Conservation (phyloP, 2,113 vertebrate genomes). For the Saccopteryx leptura region DNA sequence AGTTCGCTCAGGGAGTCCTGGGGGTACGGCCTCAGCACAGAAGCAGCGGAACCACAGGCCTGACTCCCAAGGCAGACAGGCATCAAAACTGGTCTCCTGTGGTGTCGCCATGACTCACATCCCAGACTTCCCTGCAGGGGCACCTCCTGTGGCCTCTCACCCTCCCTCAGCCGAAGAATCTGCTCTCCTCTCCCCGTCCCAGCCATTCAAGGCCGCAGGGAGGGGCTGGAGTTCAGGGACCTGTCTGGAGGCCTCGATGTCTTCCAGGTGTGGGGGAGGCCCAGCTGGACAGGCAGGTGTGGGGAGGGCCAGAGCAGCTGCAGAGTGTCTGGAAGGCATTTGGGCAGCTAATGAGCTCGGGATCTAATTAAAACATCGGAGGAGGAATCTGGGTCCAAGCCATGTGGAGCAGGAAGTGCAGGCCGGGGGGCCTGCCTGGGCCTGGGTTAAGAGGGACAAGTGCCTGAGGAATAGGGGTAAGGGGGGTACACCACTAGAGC, state of each 20-base stretch:
- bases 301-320: slow-evolving; percentile 60
- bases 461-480: background rate
- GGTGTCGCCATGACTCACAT: background rate
- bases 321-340: slow-evolving; percentile 83
- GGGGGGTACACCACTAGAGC: no score
- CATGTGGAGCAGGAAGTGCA: slow-evolving; percentile 53
- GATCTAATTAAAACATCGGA: slow-evolving; percentile 81
- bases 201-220: slow-evolving; percentile 33
- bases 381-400: slow-evolving; percentile 63
- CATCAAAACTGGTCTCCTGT: background rate
- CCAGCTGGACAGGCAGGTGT: slow-evolving; percentile 82
- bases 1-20: background rate
- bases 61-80: background rate
- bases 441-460: background rate
- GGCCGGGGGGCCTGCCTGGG: background rate
- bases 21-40: fast-evolving
- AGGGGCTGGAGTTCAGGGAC: slow-evolving; percentile 67
- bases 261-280: slow-evolving; percentile 87
- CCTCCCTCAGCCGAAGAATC: background rate
- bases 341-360: slow-evolving; percentile 76
- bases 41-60: background rate
- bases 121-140: background rate
- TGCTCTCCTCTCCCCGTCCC: background rate
- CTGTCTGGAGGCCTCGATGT: slow-evolving; percentile 80
- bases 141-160: background rate